Evolutionary conservation across 2,797 vertebrate genomes (phyloP).

Genomic region (Echiichthys vipera): DNA sequence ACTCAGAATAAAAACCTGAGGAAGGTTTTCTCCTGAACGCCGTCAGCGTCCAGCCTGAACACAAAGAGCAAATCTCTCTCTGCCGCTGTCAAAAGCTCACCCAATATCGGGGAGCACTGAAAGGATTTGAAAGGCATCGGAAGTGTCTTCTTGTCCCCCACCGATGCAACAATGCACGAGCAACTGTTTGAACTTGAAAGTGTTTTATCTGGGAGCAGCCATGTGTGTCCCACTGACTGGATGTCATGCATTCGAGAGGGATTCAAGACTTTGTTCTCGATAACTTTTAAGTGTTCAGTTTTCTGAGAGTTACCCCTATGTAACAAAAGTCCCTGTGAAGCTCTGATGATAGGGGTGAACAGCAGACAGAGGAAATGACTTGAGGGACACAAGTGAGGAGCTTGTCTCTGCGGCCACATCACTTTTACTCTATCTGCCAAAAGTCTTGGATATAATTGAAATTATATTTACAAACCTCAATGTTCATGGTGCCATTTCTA

Average conservation of each 20-base stretch:
- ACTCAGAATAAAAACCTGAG: slow-evolving; percentile 25
- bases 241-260: slow-evolving; percentile 67
- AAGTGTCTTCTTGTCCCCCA: slow-evolving; percentile 76
- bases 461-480: background rate
- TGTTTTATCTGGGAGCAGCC: slow-evolving; percentile 75
- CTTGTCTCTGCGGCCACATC: slow-evolving; percentile 32
- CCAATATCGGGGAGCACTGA: slow-evolving; percentile 60
- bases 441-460: background rate
- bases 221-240: slow-evolving; percentile 75
- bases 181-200: slow-evolving; percentile 76
- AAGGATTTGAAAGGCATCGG: slow-evolving; percentile 75
- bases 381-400: background rate
- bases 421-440: slow-evolving; percentile 7
- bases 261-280: slow-evolving; percentile 65
- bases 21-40: slow-evolving; percentile 33
- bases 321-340: slow-evolving; percentile 66
- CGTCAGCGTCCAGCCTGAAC: slow-evolving; percentile 22
- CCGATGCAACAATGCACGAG: slow-evolving; percentile 70
- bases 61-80: slow-evolving; percentile 62
- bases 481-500: background rate
- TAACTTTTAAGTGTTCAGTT: slow-evolving; percentile 67
- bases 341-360: slow-evolving; percentile 53
- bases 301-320: slow-evolving; percentile 72
- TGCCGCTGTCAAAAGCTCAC: slow-evolving; percentile 47
- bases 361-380: slow-evolving; percentile 47